A percentile compares a stretch with the other conserved stretches of the same genome.
Evolutionary conservation across 1,140 invertebrate genomes (phyloP).

Genomic region (Dysdera silvatica): DNA sequence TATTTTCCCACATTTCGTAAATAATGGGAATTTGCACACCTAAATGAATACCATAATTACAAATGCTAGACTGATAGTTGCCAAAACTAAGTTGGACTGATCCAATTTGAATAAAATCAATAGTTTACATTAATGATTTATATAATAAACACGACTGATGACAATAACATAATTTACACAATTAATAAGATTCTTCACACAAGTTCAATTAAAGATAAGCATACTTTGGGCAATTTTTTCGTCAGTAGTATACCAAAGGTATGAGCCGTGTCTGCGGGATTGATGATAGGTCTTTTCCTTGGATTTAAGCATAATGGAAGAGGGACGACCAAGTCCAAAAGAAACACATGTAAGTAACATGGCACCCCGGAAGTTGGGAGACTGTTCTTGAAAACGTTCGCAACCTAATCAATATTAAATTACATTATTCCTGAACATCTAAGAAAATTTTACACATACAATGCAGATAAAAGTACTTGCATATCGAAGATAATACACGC

Average conservation of each 20-base stretch:
- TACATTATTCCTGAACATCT: not conserved
- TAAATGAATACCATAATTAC: conserved; percentile 46
- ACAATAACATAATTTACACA: no score
- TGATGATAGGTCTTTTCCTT: conserved; percentile 74
- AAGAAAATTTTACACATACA: not conserved
- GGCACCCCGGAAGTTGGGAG: conserved; percentile 50
- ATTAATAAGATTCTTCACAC: no score
- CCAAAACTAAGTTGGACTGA: no score
- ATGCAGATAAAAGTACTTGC: no score
- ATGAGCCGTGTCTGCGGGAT: conserved; percentile 76
- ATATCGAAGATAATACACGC: no score
- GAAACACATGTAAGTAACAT: conserved; percentile 66
- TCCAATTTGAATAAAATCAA: no score
- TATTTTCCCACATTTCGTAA: conserved; percentile 93
- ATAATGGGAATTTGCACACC: conserved; percentile 71
- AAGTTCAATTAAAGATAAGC: no score
- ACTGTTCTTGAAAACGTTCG: conserved; percentile 54
- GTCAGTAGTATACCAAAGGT: conserved; percentile 81
- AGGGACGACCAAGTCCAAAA: conserved; percentile 80
- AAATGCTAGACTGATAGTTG: no score
- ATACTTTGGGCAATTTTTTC: conserved; percentile 62
- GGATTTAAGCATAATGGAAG: conserved; percentile 94
- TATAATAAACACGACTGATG: no score
- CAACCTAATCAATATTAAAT: conserved; percentile 7
- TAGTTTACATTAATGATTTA: no score